These are phyloP conservation scores for Eugnorisma glareosa DNA, from an alignment of 2,888 invertebrate species.

Conservation along the genomic window DNA sequence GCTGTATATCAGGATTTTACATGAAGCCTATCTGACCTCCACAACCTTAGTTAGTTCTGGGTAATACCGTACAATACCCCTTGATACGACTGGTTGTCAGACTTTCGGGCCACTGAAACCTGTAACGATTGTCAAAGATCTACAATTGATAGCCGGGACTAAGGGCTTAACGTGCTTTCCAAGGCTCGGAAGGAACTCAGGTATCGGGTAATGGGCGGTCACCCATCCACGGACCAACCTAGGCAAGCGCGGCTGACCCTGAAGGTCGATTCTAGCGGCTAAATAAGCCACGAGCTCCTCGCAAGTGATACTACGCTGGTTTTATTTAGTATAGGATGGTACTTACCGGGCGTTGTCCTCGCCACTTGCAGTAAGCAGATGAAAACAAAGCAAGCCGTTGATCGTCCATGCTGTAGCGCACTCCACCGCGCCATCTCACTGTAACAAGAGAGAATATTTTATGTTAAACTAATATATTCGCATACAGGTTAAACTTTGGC, in stretches of 20 bases:
- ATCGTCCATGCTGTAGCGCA: constrained; percentile 84
- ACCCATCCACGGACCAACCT: neutral
- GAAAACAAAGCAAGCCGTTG: constrained; percentile 80
- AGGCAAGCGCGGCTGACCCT: neutral
- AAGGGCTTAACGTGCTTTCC: neutral
- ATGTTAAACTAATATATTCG: constrained; percentile 1
- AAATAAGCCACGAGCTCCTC: neutral
- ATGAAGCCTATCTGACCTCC: too few relatives aligned
- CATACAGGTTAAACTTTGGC: neutral
- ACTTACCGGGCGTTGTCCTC: constrained; percentile 84
- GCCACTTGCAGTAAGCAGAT: constrained; percentile 80
- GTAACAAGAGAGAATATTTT: constrained; percentile 72
- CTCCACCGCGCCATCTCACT: constrained; percentile 90
- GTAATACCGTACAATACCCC: too few relatives aligned
- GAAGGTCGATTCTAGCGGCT: neutral
- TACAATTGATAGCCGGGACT: neutral
- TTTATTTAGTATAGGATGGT: neutral
- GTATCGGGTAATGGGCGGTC: neutral
- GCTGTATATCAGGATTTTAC: too few relatives aligned
- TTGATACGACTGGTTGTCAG: neutral
- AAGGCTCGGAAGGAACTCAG: neutral
- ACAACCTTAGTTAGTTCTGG: too few relatives aligned
- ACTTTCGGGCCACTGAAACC: neutral
- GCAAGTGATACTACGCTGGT: neutral
- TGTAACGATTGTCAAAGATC: neutral